Percentiles rank a stretch among this genome's conserved stretches.
phyloP scores from a whole-genome alignment of 2,113 vertebrate genomes.

The Epinephelus moara region DNA sequence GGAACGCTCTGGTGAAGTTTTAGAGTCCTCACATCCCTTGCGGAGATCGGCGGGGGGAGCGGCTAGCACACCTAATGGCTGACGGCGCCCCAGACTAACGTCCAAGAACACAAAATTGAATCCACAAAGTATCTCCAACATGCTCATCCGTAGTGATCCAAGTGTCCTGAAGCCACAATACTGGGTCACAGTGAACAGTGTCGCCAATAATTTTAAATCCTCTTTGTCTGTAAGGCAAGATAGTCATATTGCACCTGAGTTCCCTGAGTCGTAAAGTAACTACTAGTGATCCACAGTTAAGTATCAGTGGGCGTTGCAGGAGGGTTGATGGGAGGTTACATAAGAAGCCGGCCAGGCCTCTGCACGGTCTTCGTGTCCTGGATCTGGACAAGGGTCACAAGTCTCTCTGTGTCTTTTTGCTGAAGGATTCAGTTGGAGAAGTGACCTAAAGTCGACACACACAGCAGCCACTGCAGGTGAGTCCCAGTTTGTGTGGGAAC shows the following conservation, averaged over 20 bases:
- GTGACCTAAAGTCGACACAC: not conserved
- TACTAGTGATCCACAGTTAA: constrained; percentile 30
- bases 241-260: not conserved
- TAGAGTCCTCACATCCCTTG: too few species aligned
- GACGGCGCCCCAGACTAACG: too few species aligned
- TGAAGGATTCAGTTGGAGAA: constrained; percentile 44
- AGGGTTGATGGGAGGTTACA: constrained; percentile 42
- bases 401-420: constrained; percentile 24
- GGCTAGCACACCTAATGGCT: too few species aligned
- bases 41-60: too few species aligned
- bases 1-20: too few species aligned
- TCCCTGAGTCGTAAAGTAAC: constrained; percentile 40
- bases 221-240: constrained; percentile 23
- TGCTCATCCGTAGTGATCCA: too few species aligned
- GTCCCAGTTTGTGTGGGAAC: constrained; percentile 25
- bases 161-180: too few species aligned
- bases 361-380: not conserved
- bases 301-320: constrained; percentile 45
- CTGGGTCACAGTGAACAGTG: too few species aligned
- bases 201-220: not conserved
- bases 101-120: too few species aligned
- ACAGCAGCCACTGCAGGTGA: constrained; percentile 77
- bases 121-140: too few species aligned
- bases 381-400: constrained; percentile 5
- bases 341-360: not conserved